Evolutionary conservation across 1,140 invertebrate genomes (phyloP).

Genomic region (Periplaneta americana): DNA sequence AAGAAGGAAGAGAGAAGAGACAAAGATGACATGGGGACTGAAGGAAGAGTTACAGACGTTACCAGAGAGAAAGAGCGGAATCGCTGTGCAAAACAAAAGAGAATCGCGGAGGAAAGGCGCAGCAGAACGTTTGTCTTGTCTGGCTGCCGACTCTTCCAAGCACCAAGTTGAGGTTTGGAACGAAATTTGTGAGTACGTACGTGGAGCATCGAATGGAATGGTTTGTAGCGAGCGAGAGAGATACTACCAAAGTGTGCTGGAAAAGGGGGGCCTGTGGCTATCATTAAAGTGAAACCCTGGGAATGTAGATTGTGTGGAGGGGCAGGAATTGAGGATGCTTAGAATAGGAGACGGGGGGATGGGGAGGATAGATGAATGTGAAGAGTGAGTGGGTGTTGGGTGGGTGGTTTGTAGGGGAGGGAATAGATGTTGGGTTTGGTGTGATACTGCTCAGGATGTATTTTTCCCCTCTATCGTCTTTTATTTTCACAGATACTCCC

Average conservation of each 20-base stretch:
- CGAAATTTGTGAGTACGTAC: slow-evolving; percentile 10
- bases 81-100: not conserved
- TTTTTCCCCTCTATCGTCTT: not conserved
- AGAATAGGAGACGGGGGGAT: not conserved
- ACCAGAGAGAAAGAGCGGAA: not conserved
- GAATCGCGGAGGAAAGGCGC: not conserved
- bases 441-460: not conserved
- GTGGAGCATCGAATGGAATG: slow-evolving; percentile 1
- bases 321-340: not conserved
- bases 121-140: slow-evolving; percentile 13
- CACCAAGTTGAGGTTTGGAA: slow-evolving; percentile 15
- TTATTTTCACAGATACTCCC: not conserved
- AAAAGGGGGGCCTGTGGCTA: not conserved
- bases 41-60: not conserved
- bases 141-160: not conserved
- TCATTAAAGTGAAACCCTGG: slow-evolving; percentile 12
- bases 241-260: not conserved
- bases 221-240: not conserved
- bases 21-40: not conserved
- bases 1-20: not conserved
- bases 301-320: not conserved
- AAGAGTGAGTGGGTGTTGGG: not conserved
- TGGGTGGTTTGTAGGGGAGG: not conserved
- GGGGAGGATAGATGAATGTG: not conserved
- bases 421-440: not conserved